Conservation (phyloP, 2,113 vertebrate genomes). For the Urocitellus parryii region DNA sequence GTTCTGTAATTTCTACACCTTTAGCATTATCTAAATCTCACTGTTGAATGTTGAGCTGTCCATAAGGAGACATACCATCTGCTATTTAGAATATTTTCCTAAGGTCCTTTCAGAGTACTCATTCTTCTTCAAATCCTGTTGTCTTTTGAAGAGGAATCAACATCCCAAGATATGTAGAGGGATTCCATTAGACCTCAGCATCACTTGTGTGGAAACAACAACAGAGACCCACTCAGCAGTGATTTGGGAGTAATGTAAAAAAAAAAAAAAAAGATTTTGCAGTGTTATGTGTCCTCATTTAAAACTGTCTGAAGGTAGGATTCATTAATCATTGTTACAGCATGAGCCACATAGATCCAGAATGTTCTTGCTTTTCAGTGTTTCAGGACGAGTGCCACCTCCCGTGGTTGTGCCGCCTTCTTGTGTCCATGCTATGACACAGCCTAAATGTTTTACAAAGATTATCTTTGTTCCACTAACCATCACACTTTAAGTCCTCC, state of each 20-base stretch:
- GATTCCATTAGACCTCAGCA: not conserved
- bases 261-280: not conserved
- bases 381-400: not conserved
- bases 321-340: not conserved
- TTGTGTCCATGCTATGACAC: not conserved
- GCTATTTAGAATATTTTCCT: not conserved
- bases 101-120: not conserved
- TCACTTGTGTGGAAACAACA: not conserved
- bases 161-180: not conserved
- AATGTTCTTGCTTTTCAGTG: not conserved
- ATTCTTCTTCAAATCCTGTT: not conserved
- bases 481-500: not conserved
- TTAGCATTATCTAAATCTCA: conserved; percentile 23
- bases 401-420: rapidly evolving
- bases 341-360: not conserved
- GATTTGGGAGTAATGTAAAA: not conserved
- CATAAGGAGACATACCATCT: not conserved
- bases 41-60: not conserved
- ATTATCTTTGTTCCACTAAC: not conserved
- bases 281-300: not conserved
- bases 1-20: conserved; percentile 51
- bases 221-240: not conserved
- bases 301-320: conserved; percentile 4
- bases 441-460: not conserved
- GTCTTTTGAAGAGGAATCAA: not conserved